Evolutionary conservation across 2,888 invertebrate genomes (phyloP), one percentile per base, ranked within the genome.

Genomic region (Ophraella communa): DNA sequence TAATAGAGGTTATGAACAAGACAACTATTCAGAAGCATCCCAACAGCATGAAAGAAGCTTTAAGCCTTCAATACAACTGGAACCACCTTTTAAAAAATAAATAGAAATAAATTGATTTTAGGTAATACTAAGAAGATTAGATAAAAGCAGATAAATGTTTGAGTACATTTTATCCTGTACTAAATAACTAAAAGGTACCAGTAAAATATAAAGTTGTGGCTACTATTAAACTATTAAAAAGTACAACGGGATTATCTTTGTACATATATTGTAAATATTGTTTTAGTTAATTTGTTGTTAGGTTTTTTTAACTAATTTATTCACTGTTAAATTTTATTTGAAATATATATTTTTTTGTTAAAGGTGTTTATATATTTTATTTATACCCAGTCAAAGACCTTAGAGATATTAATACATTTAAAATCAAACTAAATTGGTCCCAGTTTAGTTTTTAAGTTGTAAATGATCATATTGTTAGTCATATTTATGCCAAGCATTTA

Each of bases 51-150:
- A 69, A 35, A 66, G 62, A 24, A 63, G 63, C n/a, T 73, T 75
- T 39, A 76, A 71, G 49, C 78, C 78, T 10, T 76, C 76, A 3
- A 60, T 73, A 54, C 67, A 71, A 42, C 67, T 78, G 44, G 77
- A 78, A 63, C 67, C 78, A n/a, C 78, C 78, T 1, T 78, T 71
- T 56, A 62, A 70, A 20, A 71, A 74, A 62, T 72, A 62, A 45
- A 4, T 65, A 7, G 39, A 39, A 39, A 7, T 14, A 14, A 39
- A 14, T 39, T 17, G 39, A 7, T 17, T 7, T 39, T 17, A 39
- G 35, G 35, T 39, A 39, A n/a, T n/a, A n/a, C n/a, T n/a, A n/a
- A n/a, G n/a, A n/a, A n/a, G n/a, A n/a, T n/a, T n/a, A n/a, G n/a
- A n/a, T n/a, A n/a, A n/a, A n/a, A n/a, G n/a, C n/a, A n/a, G n/a